Percentiles rank a stretch among this genome's conserved stretches.
phyloP scores from a whole-genome alignment of 2,797 vertebrate genomes.

The Peromyscus melanophrys region DNA sequence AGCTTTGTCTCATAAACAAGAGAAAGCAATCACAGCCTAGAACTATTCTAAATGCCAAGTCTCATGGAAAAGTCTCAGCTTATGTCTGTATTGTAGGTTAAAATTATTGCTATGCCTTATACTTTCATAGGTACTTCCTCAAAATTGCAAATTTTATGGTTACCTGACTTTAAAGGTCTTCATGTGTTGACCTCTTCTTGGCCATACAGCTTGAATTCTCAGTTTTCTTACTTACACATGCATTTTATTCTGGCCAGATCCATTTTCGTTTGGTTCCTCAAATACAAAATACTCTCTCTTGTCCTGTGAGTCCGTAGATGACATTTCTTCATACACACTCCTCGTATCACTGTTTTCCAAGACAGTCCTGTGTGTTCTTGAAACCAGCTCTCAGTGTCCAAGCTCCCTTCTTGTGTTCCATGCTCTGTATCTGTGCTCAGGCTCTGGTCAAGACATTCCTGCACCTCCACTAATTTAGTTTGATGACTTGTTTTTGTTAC shows the following conservation, averaged over 20 bases:
- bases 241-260: background rate
- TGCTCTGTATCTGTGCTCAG: background rate
- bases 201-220: background rate
- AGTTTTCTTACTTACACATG: background rate
- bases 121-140: background rate
- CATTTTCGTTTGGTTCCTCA: background rate
- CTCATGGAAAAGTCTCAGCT: background rate
- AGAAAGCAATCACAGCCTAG: background rate
- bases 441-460: background rate
- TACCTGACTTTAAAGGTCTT: background rate
- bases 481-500: background rate
- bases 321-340: background rate
- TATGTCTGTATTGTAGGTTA: background rate
- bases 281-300: background rate
- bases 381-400: background rate
- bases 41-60: background rate
- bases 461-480: background rate
- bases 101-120: background rate
- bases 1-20: background rate
- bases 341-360: background rate
- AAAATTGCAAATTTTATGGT: background rate
- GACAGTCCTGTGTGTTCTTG: background rate
- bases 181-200: background rate
- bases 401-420: accelerated
- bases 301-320: background rate